Conservation (phyloP, 2,888 invertebrate species). For the Drosophila prolongata region DNA sequence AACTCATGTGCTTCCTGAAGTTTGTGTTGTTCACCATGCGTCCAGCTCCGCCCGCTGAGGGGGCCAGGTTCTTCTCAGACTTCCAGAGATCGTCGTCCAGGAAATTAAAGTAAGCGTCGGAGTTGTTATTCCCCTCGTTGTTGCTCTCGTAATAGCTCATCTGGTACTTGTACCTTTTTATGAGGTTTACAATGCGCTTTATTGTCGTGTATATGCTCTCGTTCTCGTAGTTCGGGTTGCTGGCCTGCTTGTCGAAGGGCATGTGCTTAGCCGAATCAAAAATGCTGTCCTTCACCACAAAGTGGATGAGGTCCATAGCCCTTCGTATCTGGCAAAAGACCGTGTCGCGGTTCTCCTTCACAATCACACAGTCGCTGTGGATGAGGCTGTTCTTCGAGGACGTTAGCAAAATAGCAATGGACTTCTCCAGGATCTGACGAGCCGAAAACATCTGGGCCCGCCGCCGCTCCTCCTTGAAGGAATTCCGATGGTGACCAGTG, state of each 20-base stretch:
- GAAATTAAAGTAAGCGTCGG: constrained; percentile 57
- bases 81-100: constrained; percentile 72
- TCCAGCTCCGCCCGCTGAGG: constrained; percentile 49
- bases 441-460: constrained; percentile 98
- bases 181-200: constrained; percentile 91
- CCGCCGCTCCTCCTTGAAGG: constrained; percentile 95
- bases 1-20: constrained; percentile 76
- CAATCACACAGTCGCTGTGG: constrained; percentile 96
- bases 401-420: constrained; percentile 98
- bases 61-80: constrained; percentile 61
- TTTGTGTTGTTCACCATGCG: constrained; percentile 65
- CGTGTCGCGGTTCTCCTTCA: constrained; percentile 97
- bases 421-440: constrained; percentile 96
- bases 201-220: constrained; percentile 91
- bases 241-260: constrained; percentile 62
- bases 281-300: constrained; percentile 98
- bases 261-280: constrained; percentile 86
- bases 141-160: constrained; percentile 64
- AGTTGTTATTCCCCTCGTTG: constrained; percentile 65
- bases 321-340: constrained; percentile 99
- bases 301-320: constrained; percentile 98
- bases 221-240: constrained; percentile 83
- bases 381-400: constrained; percentile 98
- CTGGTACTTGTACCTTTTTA: constrained; percentile 86
- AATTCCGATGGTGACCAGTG: constrained; percentile 92